These are phyloP conservation scores for Dynastes maya DNA, from an alignment of 2,888 invertebrate species.

Conservation along the genomic window DNA sequence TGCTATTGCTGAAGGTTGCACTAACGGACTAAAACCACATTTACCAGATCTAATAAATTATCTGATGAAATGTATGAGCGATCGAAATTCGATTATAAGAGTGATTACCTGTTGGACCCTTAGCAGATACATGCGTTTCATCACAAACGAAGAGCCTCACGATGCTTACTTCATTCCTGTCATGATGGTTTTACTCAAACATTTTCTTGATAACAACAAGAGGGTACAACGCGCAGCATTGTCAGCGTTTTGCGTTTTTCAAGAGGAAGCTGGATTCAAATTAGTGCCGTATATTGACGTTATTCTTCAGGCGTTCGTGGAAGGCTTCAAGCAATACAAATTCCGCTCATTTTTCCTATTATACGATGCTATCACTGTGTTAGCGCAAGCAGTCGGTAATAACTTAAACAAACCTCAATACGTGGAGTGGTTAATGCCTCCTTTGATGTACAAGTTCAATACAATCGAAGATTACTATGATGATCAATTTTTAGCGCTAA, in stretches of 20 bases:
- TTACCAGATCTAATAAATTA: slow-evolving; percentile 80
- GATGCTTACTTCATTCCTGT: slow-evolving; percentile 78
- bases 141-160: slow-evolving; percentile 75
- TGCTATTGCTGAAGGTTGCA: slow-evolving; percentile 72
- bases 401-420: slow-evolving; percentile 80
- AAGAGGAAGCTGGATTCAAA: slow-evolving; percentile 84
- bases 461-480: slow-evolving; percentile 82
- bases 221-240: slow-evolving; percentile 86
- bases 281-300: slow-evolving; percentile 81
- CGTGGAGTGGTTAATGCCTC: slow-evolving; percentile 81
- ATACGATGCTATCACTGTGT: slow-evolving; percentile 84
- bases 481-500: slow-evolving; percentile 78
- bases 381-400: slow-evolving; percentile 82
- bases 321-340: slow-evolving; percentile 79
- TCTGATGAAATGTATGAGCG: slow-evolving; percentile 78
- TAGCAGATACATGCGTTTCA: slow-evolving; percentile 83
- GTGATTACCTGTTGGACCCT: slow-evolving; percentile 88
- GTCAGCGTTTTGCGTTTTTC: slow-evolving; percentile 84
- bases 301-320: slow-evolving; percentile 81
- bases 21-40: slow-evolving; percentile 80
- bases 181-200: slow-evolving; percentile 79
- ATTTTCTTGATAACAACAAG: slow-evolving; percentile 83
- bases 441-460: slow-evolving; percentile 83
- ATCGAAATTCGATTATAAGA: slow-evolving; percentile 80
- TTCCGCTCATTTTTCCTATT: slow-evolving; percentile 83